Percentiles rank a stretch among this genome's conserved stretches.
These are phyloP conservation scores for Capricornis sumatraensis DNA, from an alignment of 2,113 vertebrate genomes.

Conservation along the genomic window DNA sequence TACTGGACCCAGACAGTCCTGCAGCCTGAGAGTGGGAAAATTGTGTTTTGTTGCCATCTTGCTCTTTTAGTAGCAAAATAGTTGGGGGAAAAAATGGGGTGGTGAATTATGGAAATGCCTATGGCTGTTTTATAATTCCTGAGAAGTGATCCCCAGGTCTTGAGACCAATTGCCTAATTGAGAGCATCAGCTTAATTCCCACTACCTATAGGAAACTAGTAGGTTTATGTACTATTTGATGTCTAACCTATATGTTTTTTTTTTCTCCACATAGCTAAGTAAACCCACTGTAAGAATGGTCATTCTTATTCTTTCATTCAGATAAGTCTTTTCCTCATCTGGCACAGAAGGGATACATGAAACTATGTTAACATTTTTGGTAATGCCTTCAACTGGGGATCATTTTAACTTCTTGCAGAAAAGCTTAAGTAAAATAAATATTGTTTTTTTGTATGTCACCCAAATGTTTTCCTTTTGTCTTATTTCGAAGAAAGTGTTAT, in stretches of 20 bases:
- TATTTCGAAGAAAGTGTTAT: constrained; percentile 7
- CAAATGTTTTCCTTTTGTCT: constrained; percentile 33
- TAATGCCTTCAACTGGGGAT: constrained; percentile 35
- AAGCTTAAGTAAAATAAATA: constrained; percentile 65
- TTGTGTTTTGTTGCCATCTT: background rate
- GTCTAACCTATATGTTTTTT: background rate
- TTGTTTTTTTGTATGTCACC: constrained; percentile 55
- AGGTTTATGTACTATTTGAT: background rate
- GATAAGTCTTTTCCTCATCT: constrained; percentile 32
- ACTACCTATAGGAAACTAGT: background rate
- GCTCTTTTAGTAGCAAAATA: background rate
- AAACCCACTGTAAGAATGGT: background rate
- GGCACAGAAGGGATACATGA: constrained; percentile 16
- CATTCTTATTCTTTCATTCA: constrained; percentile 29
- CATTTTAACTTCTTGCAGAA: constrained; percentile 43
- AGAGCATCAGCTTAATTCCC: background rate
- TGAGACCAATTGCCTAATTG: background rate
- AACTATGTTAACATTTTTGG: constrained; percentile 43
- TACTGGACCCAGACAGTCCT: background rate
- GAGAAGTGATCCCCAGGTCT: background rate
- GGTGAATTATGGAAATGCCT: background rate
- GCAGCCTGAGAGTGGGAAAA: background rate
- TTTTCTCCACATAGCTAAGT: background rate
- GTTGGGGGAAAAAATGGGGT: background rate
- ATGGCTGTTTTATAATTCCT: background rate